Evolutionary conservation across 2,797 vertebrate species (phyloP).

Genomic region (Nothura maculosa): DNA sequence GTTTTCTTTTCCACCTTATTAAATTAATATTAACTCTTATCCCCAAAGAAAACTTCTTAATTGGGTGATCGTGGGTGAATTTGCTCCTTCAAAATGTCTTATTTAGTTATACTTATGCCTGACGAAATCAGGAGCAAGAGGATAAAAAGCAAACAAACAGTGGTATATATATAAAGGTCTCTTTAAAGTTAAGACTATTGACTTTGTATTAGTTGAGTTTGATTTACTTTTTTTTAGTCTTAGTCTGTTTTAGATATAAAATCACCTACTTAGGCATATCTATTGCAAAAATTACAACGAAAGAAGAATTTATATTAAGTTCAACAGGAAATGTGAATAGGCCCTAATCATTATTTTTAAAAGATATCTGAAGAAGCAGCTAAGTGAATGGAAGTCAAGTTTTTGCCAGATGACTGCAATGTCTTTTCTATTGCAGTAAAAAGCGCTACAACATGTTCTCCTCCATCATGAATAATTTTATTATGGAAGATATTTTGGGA

Average conservation of each 20-base stretch:
- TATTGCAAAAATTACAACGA: not conserved
- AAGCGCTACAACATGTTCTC: not conserved
- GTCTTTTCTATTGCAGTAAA: not conserved
- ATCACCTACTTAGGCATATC: not conserved
- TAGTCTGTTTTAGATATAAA: not conserved
- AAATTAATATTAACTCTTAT: too few relatives aligned
- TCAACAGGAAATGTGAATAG: not conserved
- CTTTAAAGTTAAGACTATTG: not conserved
- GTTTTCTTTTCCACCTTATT: too few relatives aligned
- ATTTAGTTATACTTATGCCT: not conserved
- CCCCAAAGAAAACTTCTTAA: too few relatives aligned
- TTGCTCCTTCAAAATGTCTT: not conserved
- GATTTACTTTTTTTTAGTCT: not conserved
- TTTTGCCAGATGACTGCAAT: not conserved
- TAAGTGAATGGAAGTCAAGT: not conserved
- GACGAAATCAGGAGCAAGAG: not conserved
- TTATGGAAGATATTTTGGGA: not conserved
- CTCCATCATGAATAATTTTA: not conserved
- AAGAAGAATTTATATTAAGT: not conserved
- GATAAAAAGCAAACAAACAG: not conserved
- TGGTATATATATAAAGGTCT: not conserved
- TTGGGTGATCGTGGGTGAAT: too few relatives aligned
- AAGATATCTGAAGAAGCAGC: not conserved
- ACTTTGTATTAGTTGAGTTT: not conserved
- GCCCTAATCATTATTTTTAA: not conserved